These are phyloP conservation scores for Pogona vitticeps DNA, from an alignment of 2,113 vertebrate species.

Conservation along the genomic window DNA sequence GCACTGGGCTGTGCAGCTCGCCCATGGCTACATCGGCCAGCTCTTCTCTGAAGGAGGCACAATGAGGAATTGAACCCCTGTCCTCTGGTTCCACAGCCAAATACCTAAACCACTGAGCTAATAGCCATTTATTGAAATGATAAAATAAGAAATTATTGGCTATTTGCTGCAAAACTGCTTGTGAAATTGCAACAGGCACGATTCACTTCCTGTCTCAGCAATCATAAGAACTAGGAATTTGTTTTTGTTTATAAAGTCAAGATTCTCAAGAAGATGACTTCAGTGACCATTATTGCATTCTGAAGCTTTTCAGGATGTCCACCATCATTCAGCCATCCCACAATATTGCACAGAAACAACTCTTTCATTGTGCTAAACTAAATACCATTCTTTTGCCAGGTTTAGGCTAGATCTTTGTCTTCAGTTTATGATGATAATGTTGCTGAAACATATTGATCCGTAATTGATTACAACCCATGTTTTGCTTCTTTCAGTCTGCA, in stretches of 20 bases:
- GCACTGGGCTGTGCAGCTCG: no score
- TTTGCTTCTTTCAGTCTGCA: fast-evolving
- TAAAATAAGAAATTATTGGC: neutral
- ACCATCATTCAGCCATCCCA: neutral
- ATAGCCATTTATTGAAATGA: no score
- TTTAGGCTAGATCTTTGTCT: neutral
- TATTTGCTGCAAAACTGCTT: neutral
- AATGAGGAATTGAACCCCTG: no score
- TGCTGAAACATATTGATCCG: neutral
- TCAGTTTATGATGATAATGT: neutral
- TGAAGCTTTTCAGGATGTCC: neutral
- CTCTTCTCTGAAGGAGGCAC: no score
- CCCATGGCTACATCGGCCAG: no score
- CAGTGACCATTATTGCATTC: neutral
- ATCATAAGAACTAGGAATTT: neutral
- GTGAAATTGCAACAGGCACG: neutral
- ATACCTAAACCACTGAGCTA: no score
- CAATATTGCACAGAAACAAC: neutral
- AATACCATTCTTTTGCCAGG: neutral
- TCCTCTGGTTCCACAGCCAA: no score
- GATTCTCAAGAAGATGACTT: neutral
- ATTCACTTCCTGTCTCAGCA: neutral
- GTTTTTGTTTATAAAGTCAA: neutral
- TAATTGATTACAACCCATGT: neutral
- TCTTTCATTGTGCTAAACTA: neutral